Conservation (phyloP, 2,888 invertebrate genomes). For the Apamea epomidion region DNA sequence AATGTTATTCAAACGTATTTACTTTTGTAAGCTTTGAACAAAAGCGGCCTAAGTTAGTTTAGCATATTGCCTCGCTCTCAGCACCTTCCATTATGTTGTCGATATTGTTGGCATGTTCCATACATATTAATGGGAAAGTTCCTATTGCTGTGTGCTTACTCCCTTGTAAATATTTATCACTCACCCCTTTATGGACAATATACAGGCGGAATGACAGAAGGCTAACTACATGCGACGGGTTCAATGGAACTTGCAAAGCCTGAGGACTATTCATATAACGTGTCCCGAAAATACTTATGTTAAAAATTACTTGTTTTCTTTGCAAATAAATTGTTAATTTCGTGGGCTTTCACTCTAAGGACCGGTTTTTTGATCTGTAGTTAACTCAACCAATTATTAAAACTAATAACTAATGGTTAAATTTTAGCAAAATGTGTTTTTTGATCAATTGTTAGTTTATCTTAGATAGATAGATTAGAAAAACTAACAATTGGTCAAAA, state of each 20-base stretch:
- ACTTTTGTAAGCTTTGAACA: constrained; percentile 7
- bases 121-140: constrained; percentile 58
- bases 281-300: too few relatives aligned
- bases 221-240: background rate
- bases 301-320: too few relatives aligned
- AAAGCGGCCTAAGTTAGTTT: constrained; percentile 10
- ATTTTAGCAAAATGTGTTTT: too few relatives aligned
- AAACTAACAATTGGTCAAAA: too few relatives aligned
- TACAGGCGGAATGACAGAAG: constrained; percentile 4
- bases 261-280: too few relatives aligned
- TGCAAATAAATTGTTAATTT: too few relatives aligned
- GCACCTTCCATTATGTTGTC: constrained; percentile 26
- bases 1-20: constrained; percentile 5
- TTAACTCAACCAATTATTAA: too few relatives aligned
- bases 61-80: constrained; percentile 15
- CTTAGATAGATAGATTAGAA: too few relatives aligned
- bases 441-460: too few relatives aligned
- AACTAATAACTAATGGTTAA: too few relatives aligned
- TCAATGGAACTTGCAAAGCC: background rate
- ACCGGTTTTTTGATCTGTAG: too few relatives aligned
- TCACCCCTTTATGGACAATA: background rate
- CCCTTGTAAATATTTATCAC: constrained; percentile 45
- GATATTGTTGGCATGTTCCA: constrained; percentile 35
- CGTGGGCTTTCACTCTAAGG: too few relatives aligned
- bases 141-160: constrained; percentile 35